A percentile compares a stretch with the other conserved stretches of the same genome.
phyloP scores from a whole-genome alignment of 2,888 invertebrate genomes.

The Latrodectus hesperus region DNA sequence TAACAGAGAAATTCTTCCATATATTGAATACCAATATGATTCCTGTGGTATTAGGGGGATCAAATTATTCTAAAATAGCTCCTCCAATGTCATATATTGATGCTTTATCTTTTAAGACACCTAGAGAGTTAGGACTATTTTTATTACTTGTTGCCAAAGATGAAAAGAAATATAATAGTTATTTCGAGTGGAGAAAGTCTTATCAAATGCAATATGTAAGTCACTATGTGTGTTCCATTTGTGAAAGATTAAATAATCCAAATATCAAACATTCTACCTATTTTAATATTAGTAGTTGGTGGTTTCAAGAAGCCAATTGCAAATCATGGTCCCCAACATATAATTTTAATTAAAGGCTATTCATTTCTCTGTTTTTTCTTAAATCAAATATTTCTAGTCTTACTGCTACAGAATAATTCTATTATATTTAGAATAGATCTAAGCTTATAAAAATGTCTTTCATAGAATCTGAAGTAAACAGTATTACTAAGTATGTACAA shows the following conservation, averaged over 20 bases:
- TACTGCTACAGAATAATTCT: neutral
- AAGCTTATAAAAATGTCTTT: slow-evolving; percentile 13
- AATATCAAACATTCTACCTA: slow-evolving; percentile 29
- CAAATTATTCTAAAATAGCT: slow-evolving; percentile 69
- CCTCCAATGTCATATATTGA: slow-evolving; percentile 70
- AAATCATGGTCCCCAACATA: slow-evolving; percentile 21
- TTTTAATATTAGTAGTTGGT: slow-evolving; percentile 65
- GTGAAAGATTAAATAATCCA: slow-evolving; percentile 59
- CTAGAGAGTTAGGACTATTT: slow-evolving; percentile 62
- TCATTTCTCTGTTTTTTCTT: neutral
- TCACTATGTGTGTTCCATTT: slow-evolving; percentile 69
- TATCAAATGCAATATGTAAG: slow-evolving; percentile 22
- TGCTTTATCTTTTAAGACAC: slow-evolving; percentile 67
- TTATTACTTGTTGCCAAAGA: slow-evolving; percentile 66
- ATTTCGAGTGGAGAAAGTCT: slow-evolving; percentile 69
- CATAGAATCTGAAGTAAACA: too few species aligned
- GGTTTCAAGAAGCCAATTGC: slow-evolving; percentile 69
- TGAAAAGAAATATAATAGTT: slow-evolving; percentile 62
- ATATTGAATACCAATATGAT: slow-evolving; percentile 72
- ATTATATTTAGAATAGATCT: neutral
- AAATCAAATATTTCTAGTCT: neutral
- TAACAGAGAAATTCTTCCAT: slow-evolving; percentile 75
- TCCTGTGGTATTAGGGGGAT: slow-evolving; percentile 71
- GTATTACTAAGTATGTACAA: too few species aligned
- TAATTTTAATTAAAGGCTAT: too few species aligned